Evolutionary conservation across 2,797 vertebrate species (phyloP).

Genomic region (Scarus forsteni): DNA sequence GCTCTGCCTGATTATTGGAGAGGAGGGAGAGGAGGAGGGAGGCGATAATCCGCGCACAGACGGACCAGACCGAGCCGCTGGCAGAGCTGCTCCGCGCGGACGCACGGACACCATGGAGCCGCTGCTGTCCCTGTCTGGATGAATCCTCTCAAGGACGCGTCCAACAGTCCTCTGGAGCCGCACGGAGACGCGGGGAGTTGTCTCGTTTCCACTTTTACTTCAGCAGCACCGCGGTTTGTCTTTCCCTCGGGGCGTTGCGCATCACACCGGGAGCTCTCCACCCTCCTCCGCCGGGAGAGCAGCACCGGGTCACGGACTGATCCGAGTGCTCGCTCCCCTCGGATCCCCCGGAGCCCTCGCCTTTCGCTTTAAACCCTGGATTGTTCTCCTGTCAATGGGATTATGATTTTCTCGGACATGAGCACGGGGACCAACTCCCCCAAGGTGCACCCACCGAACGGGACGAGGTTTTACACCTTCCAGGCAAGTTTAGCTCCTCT

Average conservation of each 20-base stretch:
- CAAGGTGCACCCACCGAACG: conserved; percentile 97
- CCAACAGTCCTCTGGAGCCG: conserved; percentile 4
- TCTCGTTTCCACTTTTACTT: conserved; percentile 2
- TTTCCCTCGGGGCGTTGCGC: conserved; percentile 34
- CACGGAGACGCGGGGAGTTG: not conserved
- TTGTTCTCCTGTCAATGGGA: conserved; percentile 82
- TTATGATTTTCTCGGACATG: conserved; percentile 99
- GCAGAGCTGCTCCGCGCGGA: conserved; percentile 77
- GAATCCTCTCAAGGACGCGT: conserved; percentile 3
- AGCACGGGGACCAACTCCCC: conserved; percentile 94
- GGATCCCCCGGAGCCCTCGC: conserved; percentile 1
- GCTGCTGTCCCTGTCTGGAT: conserved; percentile 25
- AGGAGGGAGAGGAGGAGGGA: conserved; percentile 87
- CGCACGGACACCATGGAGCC: conserved; percentile 67
- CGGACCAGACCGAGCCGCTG: conserved; percentile 87
- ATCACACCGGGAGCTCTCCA: conserved; percentile 35
- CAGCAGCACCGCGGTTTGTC: not conserved
- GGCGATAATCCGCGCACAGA: conserved; percentile 93
- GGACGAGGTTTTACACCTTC: conserved; percentile 96
- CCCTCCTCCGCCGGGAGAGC: conserved; percentile 56
- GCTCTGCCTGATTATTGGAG: conserved; percentile 91
- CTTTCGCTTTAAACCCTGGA: conserved; percentile 78
- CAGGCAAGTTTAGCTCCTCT: conserved; percentile 88
- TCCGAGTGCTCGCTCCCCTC: conserved; percentile 32
- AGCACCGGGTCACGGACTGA: conserved; percentile 57